Evolutionary conservation across 2,888 invertebrate genomes (phyloP), one percentile per base, ranked within the genome.

Genomic region (Sympetrum striolatum): DNA sequence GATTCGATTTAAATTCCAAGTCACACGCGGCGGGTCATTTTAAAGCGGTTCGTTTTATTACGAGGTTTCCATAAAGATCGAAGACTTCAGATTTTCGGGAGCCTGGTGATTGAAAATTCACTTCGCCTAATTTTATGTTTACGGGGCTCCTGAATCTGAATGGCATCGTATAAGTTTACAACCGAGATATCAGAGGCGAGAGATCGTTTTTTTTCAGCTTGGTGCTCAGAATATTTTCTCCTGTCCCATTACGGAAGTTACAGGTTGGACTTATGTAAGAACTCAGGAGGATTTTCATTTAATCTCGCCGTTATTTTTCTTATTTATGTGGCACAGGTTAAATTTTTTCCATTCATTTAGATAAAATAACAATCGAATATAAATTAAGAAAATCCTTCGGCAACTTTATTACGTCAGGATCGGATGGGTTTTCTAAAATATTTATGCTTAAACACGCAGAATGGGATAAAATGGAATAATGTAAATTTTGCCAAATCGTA

Each of bases 1-100:
- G 60, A 86, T 86, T 86, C 86, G 86, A 86, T 86, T 86, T 86
- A 86, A 86, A 86, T 86, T 86, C 86, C 60, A 37, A 39, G 60
- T 60, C 86, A 86, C 86, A 86, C 86, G 86, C 86, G 37, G 60
- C 22, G 86, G 60, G n/a, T 37, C 60, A 64, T 86, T 86, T 58
- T 60, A 39, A 60, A 60, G 86, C 60, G 86, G 60, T n/a, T 73
- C 73, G 25, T 73, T 86, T 86, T 86, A 86, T 60, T 86, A 60
- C 60, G 60, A 53, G 86, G 60, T 4, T 73, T 31, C 31, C 73
- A 73, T 73, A 73, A 31, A 86, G 60, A 60, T 86, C 86, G 86
- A 86, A 86, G 86, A 15, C 60, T 37, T 86, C 18, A 60, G 58
- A 86, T 35, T 37, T 58, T 58, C 25, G 10, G 58, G 37, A 15